These are phyloP conservation scores for Morpho helenor DNA, from an alignment of 2,888 invertebrate species.

Conservation along the genomic window DNA sequence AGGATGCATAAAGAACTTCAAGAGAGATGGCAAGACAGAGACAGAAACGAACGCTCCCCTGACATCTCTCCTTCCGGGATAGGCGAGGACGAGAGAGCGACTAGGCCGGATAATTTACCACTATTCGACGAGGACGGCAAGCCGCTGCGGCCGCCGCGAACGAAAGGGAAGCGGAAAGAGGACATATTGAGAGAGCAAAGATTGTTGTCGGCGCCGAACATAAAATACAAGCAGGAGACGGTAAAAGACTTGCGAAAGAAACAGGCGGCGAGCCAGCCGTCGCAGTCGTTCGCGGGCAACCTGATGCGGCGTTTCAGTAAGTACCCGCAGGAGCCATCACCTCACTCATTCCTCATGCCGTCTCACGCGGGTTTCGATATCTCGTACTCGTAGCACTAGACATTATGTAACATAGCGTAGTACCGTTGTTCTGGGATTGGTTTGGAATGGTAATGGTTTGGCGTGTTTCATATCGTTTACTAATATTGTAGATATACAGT, in stretches of 20 bases:
- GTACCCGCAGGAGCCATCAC: constrained; percentile 71
- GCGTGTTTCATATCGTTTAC: constrained; percentile 51
- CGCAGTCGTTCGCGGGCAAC: constrained; percentile 84
- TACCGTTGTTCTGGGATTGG: constrained; percentile 43
- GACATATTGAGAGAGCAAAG: constrained; percentile 80
- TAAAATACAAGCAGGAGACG: constrained; percentile 80
- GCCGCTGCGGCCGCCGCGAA: constrained; percentile 71
- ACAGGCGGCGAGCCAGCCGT: constrained; percentile 61
- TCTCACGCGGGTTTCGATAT: constrained; percentile 37
- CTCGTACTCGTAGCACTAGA: constrained; percentile 48
- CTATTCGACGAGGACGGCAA: constrained; percentile 62
- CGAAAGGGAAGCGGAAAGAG: constrained; percentile 57
- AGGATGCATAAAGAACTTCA: constrained; percentile 69
- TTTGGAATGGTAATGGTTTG: constrained; percentile 70
- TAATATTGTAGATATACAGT: constrained; percentile 49
- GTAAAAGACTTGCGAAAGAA: constrained; percentile 77
- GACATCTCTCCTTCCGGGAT: constrained; percentile 39
- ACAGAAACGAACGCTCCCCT: constrained; percentile 38
- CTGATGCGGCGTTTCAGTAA: constrained; percentile 93
- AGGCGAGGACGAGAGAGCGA: constrained; percentile 37
- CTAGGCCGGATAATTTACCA: constrained; percentile 83
- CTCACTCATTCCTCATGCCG: constrained; percentile 34
- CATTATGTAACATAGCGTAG: constrained; percentile 57
- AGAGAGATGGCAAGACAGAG: constrained; percentile 62
- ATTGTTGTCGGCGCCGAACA: constrained; percentile 88